These are phyloP conservation scores for Pheosia tremula DNA, from an alignment of 2,888 invertebrate genomes.

Conservation along the genomic window DNA sequence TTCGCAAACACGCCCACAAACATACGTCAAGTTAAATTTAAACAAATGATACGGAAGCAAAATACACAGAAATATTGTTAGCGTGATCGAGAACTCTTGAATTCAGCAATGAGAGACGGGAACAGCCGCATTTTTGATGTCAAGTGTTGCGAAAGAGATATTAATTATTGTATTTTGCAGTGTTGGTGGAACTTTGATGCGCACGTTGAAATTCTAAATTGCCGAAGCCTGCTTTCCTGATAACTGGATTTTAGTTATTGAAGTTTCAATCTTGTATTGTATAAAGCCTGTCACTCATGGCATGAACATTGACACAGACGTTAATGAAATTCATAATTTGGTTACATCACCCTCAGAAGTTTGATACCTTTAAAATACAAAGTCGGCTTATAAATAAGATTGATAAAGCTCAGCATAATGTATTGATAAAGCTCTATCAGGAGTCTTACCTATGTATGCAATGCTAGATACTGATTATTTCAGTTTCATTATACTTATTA, in stretches of 20 bases:
- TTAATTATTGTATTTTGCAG: neutral
- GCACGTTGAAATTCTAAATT: neutral
- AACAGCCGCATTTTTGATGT: slow-evolving; percentile 35
- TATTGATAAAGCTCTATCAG: too few species aligned
- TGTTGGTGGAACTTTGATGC: neutral
- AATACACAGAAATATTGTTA: slow-evolving; percentile 5
- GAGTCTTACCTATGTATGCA: too few species aligned
- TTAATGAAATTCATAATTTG: neutral
- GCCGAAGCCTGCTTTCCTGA: slow-evolving; percentile 12
- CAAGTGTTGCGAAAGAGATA: slow-evolving; percentile 27
- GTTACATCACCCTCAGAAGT: neutral
- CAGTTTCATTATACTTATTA: too few species aligned
- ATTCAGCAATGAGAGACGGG: slow-evolving; percentile 32
- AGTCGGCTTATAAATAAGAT: neutral
- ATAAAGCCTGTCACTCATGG: neutral
- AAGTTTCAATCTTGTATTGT: neutral
- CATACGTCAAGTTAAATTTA: slow-evolving; percentile 12
- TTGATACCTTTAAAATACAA: neutral
- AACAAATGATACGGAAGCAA: slow-evolving; percentile 20
- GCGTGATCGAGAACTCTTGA: slow-evolving; percentile 11
- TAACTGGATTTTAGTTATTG: neutral
- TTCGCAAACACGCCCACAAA: slow-evolving; percentile 1
- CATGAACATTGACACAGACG: neutral
- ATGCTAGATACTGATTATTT: too few species aligned
- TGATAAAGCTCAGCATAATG: too few species aligned